phyloP scores from a whole-genome alignment of 2,113 vertebrate genomes.

The Dipodomys spectabilis region DNA sequence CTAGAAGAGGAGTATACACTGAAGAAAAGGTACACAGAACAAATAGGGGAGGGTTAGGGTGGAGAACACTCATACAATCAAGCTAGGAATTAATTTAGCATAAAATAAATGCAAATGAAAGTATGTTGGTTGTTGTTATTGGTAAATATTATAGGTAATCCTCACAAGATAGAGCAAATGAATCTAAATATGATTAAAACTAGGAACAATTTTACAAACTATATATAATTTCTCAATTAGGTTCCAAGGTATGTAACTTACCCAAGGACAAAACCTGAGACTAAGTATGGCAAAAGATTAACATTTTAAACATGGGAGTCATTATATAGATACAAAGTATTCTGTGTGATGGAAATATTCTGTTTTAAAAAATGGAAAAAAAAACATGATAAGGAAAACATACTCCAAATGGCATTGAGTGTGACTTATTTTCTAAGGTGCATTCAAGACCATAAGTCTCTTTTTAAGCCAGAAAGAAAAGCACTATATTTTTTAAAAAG shows the following conservation, averaged over 20 bases:
- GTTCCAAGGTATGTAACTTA: slow-evolving; percentile 25
- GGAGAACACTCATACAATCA: too few species aligned
- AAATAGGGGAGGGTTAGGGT: too few species aligned
- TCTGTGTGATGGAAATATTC: slow-evolving; percentile 34
- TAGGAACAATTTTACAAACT: neutral
- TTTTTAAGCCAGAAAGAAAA: slow-evolving; percentile 42
- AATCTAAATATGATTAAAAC: neutral
- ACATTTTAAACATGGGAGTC: slow-evolving; percentile 15
- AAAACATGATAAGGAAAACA: slow-evolving; percentile 39
- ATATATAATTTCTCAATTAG: slow-evolving; percentile 25
- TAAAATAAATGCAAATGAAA: too few species aligned
- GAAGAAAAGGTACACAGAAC: too few species aligned
- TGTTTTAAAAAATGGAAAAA: slow-evolving; percentile 53
- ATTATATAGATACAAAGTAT: neutral
- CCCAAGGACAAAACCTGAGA: slow-evolving; percentile 25
- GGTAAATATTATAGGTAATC: too few species aligned
- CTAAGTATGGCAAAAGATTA: slow-evolving; percentile 24
- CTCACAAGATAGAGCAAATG: too few species aligned
- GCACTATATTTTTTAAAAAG: neutral
- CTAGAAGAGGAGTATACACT: too few species aligned
- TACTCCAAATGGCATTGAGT: neutral
- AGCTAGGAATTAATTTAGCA: too few species aligned
- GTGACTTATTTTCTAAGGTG: slow-evolving; percentile 40
- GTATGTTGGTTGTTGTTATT: too few species aligned
- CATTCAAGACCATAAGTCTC: neutral